Evolutionary conservation across 1,140 invertebrate genomes (phyloP).

Genomic region (Melanaphis sacchari): DNA sequence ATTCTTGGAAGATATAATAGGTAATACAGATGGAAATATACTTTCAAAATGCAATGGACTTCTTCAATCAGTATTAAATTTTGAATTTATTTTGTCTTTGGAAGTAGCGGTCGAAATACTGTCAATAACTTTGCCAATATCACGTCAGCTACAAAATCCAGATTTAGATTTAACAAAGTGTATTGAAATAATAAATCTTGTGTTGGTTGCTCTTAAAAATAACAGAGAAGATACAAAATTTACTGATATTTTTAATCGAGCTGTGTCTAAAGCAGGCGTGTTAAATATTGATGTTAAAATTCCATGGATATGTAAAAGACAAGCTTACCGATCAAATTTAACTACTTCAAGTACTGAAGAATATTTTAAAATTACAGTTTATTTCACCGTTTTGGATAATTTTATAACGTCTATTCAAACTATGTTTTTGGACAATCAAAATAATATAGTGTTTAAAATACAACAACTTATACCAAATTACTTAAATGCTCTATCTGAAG

Average conservation of each 20-base stretch:
- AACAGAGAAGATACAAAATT: background rate
- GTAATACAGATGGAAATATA: background rate
- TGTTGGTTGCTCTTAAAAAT: background rate
- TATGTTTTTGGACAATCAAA: background rate
- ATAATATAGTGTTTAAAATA: background rate
- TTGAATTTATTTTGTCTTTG: no score
- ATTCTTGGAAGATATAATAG: background rate
- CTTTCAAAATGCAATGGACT: background rate
- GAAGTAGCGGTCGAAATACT: no score
- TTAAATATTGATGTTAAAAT: slow-evolving; percentile 23
- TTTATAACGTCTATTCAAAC: background rate
- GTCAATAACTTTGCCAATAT: slow-evolving; percentile 16
- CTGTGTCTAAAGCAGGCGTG: background rate
- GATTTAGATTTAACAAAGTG: slow-evolving; percentile 11
- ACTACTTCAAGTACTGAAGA: slow-evolving; percentile 6
- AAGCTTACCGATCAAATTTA: background rate
- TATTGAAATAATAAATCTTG: background rate
- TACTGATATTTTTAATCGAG: background rate
- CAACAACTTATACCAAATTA: slow-evolving; percentile 4
- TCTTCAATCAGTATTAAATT: no score
- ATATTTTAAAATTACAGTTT: slow-evolving; percentile 8
- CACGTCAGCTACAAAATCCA: background rate
- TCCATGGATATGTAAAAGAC: background rate
- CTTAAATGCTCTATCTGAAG: no score
- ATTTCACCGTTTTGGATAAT: background rate